Percentiles rank a stretch among this genome's conserved stretches.
Evolutionary conservation across 1,140 invertebrate species (phyloP).

Genomic region (Monochamus saltuarius): DNA sequence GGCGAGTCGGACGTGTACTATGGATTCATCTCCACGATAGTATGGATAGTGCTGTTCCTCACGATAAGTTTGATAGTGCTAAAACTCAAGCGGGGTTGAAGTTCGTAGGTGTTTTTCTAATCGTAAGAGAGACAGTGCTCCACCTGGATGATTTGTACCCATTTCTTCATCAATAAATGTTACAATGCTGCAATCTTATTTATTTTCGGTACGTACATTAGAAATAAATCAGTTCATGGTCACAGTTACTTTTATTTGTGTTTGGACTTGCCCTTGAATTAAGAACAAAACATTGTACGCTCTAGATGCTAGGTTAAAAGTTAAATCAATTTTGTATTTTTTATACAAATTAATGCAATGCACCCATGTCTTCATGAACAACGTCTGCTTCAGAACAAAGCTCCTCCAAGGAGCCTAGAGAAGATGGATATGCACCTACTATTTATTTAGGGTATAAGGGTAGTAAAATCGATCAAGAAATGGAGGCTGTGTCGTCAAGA

Average conservation of each 20-base stretch:
- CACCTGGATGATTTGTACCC: background rate
- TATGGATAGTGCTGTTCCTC: conserved; percentile 86
- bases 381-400: too few relatives aligned
- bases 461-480: too few relatives aligned
- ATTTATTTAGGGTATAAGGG: too few relatives aligned
- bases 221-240: background rate
- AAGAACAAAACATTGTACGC: background rate
- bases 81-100: conserved; percentile 69
- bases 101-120: background rate
- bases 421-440: too few relatives aligned
- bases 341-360: too few relatives aligned
- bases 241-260: background rate
- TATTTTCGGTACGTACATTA: background rate
- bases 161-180: conserved; percentile 8
- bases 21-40: conserved; percentile 84
- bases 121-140: background rate
- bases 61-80: conserved; percentile 78
- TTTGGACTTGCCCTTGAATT: background rate
- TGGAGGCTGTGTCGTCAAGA: too few relatives aligned
- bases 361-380: too few relatives aligned
- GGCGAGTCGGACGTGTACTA: conserved; percentile 80
- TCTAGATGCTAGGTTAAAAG: too few relatives aligned
- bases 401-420: too few relatives aligned
- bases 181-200: conserved; percentile 3
- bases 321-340: too few relatives aligned